Percentiles rank a stretch among this genome's conserved stretches.
phyloP scores from a whole-genome alignment of 2,113 vertebrate genomes.

The Macroglossus sobrinus region DNA sequence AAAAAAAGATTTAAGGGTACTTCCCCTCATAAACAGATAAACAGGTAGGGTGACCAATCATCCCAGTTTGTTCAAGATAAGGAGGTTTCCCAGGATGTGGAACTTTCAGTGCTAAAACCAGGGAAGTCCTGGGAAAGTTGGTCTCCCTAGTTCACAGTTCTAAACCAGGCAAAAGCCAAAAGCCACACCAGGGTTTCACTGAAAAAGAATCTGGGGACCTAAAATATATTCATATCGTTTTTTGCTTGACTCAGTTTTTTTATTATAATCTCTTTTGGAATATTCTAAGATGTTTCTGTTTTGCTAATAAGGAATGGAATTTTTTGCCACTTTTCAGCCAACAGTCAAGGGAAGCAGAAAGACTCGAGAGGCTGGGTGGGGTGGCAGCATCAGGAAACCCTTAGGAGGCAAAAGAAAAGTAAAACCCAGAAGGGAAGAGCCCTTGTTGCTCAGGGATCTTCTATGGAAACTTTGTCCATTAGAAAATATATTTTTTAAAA shows the following conservation, averaged over 20 bases:
- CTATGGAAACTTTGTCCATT: background rate
- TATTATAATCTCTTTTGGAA: background rate
- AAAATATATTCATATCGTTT: background rate
- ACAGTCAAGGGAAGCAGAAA: constrained; percentile 8
- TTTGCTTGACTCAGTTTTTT: background rate
- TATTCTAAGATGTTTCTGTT: constrained; percentile 15
- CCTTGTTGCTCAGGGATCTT: background rate
- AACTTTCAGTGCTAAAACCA: background rate
- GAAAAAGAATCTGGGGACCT: background rate
- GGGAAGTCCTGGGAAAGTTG: background rate
- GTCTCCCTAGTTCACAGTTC: background rate
- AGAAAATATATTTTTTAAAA: background rate
- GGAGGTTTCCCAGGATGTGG: background rate
- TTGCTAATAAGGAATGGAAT: background rate
- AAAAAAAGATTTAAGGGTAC: background rate
- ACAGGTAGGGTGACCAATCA: background rate
- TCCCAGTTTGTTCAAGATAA: background rate
- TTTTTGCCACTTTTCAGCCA: constrained; percentile 22
- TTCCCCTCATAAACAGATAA: background rate
- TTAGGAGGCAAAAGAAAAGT: background rate
- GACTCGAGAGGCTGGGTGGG: background rate
- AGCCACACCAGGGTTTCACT: background rate
- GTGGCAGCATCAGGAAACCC: background rate
- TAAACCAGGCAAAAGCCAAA: background rate
- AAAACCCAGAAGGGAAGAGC: background rate